Evolutionary conservation across 2,888 invertebrate species (phyloP), one percentile per base, ranked within the genome.

Genomic region (Pseudeuparius sepicola): DNA sequence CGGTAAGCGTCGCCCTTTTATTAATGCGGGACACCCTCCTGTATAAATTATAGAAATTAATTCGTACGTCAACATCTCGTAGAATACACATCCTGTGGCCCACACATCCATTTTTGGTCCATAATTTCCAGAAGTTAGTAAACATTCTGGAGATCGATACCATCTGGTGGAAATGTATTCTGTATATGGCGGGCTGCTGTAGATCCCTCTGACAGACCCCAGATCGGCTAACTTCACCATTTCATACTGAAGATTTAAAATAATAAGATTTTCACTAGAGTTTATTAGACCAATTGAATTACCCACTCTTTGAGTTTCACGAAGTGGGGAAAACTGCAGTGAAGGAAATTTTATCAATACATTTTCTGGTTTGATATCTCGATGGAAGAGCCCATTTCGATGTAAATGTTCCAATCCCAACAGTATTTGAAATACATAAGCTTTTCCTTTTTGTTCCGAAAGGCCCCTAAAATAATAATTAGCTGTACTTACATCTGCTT

Each of bases 301-400:
- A 20, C n/a, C n/a, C n/a, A 20, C 20, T n/a, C 20, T 20, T 9
- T 7, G 9, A 6, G 13, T 12, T 6, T 29, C 6, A 7, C 11
- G 41, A 4, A 46, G 34, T 4, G 45, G 45, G 11, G 43, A 30
- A 27, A 43, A 43, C 7, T 43, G 32, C n/a, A 46, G 32, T 2
- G 46, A 47, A 3, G 49, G 50, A 46, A 71, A 67, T 63, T 72
- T 73, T 2, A 78, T 61, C 29, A 79, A 57, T 48, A 78, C 73
- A 58, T 79, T 79, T 61, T 79, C 79, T 12, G 79, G 79, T 56
- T 79, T 79, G 3, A 79, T 70, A 51, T 79, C 79, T 25, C 79
- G 57, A 57, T 79, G 79, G 56, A 78, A 78, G 24, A 72, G 56
- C 4, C 68, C 71, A 54, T 70, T 68, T 49, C 65, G 67, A 49